Conservation (phyloP, 2,113 vertebrate species). For the Pangasianodon hypophthalmus region DNA sequence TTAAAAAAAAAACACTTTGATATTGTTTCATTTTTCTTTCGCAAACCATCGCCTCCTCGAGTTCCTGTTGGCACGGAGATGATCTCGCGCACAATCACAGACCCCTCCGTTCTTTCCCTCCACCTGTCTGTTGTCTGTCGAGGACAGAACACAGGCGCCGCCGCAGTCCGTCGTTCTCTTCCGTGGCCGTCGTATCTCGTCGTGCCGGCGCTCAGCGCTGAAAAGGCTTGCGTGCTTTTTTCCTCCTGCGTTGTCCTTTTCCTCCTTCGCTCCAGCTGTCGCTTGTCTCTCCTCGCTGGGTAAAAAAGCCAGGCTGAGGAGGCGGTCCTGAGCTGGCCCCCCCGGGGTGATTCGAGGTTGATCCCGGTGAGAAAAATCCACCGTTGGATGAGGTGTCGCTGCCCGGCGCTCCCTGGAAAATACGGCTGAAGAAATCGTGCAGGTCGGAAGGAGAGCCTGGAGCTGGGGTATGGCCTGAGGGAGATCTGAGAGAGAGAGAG, state of each 20-base stretch:
- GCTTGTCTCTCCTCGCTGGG: slow-evolving; percentile 66
- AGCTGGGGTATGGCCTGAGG: slow-evolving; percentile 71
- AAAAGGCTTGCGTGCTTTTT: slow-evolving; percentile 89
- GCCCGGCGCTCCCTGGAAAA: slow-evolving; percentile 83
- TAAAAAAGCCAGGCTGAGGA: slow-evolving; percentile 72
- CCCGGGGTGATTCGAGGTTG: slow-evolving; percentile 62
- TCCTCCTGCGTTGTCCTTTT: slow-evolving; percentile 81
- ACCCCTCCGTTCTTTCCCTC: neutral
- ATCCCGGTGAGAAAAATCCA: slow-evolving; percentile 77
- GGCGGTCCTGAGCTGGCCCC: slow-evolving; percentile 65
- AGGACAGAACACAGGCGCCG: neutral
- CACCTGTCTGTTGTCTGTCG: slow-evolving; percentile 6
- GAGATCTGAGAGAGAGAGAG: slow-evolving; percentile 66
- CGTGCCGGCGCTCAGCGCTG: slow-evolving; percentile 76
- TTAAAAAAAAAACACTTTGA: neutral
- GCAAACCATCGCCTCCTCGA: neutral
- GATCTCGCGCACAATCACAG: neutral
- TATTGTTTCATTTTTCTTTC: neutral
- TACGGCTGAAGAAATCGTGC: slow-evolving; percentile 85
- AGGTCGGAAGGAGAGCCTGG: slow-evolving; percentile 80
- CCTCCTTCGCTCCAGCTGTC: slow-evolving; percentile 73
- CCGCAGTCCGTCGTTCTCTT: neutral
- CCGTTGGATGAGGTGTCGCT: slow-evolving; percentile 79
- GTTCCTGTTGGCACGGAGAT: slow-evolving; percentile 13
- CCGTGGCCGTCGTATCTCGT: neutral